Percentiles rank a stretch among this genome's conserved stretches.
phyloP scores from a whole-genome alignment of 2,113 vertebrate species.

The Laterallus jamaicensis region DNA sequence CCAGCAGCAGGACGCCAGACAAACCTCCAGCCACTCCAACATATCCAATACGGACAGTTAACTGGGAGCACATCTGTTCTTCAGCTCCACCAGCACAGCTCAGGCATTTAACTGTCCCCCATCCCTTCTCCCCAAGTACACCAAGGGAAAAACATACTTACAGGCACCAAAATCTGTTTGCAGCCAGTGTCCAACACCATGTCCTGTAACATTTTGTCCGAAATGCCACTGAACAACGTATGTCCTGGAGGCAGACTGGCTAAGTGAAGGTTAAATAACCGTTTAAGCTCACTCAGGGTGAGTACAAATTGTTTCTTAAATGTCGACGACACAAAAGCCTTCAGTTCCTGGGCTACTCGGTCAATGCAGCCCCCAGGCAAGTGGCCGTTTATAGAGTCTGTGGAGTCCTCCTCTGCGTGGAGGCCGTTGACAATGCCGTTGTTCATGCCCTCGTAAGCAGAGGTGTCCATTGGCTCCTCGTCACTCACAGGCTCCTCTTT shows the following conservation, averaged over 20 bases:
- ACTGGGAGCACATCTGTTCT: not conserved
- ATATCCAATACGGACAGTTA: rapidly evolving
- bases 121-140: not conserved
- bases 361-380: conserved; percentile 52
- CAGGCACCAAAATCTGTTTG: conserved; percentile 98
- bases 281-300: conserved; percentile 94
- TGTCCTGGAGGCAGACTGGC: conserved; percentile 90
- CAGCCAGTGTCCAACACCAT: conserved; percentile 88
- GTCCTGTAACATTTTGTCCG: conserved; percentile 94
- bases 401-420: conserved; percentile 55
- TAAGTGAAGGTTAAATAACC: conserved; percentile 93
- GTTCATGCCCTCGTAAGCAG: conserved; percentile 41
- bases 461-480: conserved; percentile 89
- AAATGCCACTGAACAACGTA: conserved; percentile 86
- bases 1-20: not conserved
- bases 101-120: not conserved
- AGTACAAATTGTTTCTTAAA: conserved; percentile 94
- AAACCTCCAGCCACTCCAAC: not conserved
- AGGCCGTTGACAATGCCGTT: conserved; percentile 84
- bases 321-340: conserved; percentile 86
- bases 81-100: not conserved
- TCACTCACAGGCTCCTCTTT: conserved; percentile 82
- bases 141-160: conserved; percentile 76
- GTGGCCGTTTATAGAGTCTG: conserved; percentile 78
- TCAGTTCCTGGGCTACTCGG: conserved; percentile 82